Percentiles rank a stretch among this genome's conserved stretches.
These are phyloP conservation scores for Struthidea cinerea DNA, from an alignment of 2,113 vertebrate species.

Conservation along the genomic window DNA sequence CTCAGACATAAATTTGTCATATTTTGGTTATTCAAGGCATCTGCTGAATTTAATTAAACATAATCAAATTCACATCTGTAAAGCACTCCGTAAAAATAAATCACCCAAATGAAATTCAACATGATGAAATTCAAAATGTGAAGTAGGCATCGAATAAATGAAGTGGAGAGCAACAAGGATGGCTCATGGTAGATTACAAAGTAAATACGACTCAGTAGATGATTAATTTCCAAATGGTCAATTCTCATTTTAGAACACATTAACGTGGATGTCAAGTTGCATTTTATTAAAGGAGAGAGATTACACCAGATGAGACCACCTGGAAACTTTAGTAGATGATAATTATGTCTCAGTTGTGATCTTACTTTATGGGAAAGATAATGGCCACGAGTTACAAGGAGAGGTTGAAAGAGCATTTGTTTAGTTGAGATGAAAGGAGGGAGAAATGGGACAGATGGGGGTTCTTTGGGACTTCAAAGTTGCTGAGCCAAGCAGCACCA, in stretches of 20 bases:
- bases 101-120: background rate
- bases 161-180: background rate
- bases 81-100: background rate
- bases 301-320: background rate
- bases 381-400: background rate
- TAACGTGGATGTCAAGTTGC: background rate
- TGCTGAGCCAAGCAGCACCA: background rate
- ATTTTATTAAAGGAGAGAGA: background rate
- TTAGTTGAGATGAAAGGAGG: background rate
- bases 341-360: background rate
- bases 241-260: background rate
- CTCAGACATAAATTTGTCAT: background rate
- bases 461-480: background rate
- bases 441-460: background rate
- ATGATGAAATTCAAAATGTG: background rate
- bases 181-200: background rate
- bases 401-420: background rate
- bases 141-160: background rate
- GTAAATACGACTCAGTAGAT: background rate
- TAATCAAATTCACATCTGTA: background rate
- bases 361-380: background rate
- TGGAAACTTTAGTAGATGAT: background rate
- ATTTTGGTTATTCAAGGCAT: background rate
- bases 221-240: background rate
- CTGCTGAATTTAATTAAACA: background rate